Percentiles rank a stretch among this genome's conserved stretches.
Conservation (phyloP, 2,113 vertebrate genomes). For the Oncorhynchus keta region DNA sequence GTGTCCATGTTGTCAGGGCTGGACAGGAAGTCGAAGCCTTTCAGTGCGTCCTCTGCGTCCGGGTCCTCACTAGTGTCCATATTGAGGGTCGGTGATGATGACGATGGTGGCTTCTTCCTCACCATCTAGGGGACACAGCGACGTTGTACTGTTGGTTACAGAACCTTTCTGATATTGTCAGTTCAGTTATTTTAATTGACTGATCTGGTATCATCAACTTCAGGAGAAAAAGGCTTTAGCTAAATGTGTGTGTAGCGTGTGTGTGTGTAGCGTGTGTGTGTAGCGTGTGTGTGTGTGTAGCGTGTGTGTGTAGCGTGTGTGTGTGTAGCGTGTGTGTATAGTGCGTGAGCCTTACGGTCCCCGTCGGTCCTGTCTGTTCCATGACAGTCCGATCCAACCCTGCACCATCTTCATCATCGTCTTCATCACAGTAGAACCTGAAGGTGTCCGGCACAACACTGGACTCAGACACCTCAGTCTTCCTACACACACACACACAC, state of each 20-base stretch:
- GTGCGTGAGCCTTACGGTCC: constrained; percentile 79
- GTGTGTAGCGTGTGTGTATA: background rate
- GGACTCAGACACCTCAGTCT: constrained; percentile 92
- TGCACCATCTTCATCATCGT: constrained; percentile 94
- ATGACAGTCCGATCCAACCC: constrained; percentile 87
- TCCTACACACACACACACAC: constrained; percentile 69
- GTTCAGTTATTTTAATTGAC: too few relatives aligned
- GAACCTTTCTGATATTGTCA: too few relatives aligned
- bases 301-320: too few relatives aligned
- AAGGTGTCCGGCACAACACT: constrained; percentile 94
- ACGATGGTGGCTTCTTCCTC: constrained; percentile 80
- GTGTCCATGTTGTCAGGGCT: constrained; percentile 89
- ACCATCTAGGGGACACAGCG: constrained; percentile 78
- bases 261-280: too few relatives aligned
- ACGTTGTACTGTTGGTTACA: too few relatives aligned
- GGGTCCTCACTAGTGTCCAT: constrained; percentile 90
- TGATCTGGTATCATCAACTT: too few relatives aligned
- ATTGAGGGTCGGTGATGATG: constrained; percentile 59
- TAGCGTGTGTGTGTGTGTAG: too few relatives aligned
- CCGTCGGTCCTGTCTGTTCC: constrained; percentile 69
- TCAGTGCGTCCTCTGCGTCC: constrained; percentile 94
- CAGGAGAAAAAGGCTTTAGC: too few relatives aligned
- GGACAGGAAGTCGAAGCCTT: constrained; percentile 95
- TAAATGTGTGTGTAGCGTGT: background rate
- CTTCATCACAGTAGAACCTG: constrained; percentile 97